These are phyloP conservation scores for Gorsachius goisagi DNA, from an alignment of 2,113 vertebrate species.

Conservation along the genomic window DNA sequence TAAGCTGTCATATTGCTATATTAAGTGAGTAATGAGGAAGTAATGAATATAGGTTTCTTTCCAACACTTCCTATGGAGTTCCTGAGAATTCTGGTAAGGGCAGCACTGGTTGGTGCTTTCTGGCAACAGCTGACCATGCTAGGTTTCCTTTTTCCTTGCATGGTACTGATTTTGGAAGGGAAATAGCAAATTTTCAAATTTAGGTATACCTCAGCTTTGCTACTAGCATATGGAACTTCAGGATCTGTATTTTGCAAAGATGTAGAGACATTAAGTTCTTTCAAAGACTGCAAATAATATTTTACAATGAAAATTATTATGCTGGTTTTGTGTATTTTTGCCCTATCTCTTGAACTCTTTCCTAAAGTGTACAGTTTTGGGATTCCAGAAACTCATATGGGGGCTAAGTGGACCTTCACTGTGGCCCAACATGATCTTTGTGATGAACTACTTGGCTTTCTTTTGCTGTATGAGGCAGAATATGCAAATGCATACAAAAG, in stretches of 20 bases:
- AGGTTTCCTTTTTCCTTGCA: neutral
- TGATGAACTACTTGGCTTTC: neutral
- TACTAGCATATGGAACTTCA: neutral
- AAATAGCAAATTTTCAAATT: neutral
- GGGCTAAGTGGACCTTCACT: neutral
- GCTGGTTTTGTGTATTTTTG: neutral
- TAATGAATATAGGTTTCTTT: neutral
- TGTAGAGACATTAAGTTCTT: neutral
- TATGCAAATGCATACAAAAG: neutral
- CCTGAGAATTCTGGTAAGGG: neutral
- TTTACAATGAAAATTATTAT: neutral
- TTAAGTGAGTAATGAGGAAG: neutral
- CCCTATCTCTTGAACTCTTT: neutral
- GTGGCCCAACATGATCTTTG: neutral
- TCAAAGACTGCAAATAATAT: neutral
- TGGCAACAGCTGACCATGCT: neutral
- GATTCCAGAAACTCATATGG: neutral
- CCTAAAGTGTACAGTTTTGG: neutral
- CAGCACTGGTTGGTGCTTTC: neutral
- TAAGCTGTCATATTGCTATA: neutral
- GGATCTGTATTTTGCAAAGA: neutral
- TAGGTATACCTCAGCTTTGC: neutral
- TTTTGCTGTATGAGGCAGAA: neutral
- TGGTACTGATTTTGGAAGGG: neutral
- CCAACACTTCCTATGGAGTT: neutral